Conservation (phyloP, 2,888 invertebrate species). For the Dryobota labecula region DNA sequence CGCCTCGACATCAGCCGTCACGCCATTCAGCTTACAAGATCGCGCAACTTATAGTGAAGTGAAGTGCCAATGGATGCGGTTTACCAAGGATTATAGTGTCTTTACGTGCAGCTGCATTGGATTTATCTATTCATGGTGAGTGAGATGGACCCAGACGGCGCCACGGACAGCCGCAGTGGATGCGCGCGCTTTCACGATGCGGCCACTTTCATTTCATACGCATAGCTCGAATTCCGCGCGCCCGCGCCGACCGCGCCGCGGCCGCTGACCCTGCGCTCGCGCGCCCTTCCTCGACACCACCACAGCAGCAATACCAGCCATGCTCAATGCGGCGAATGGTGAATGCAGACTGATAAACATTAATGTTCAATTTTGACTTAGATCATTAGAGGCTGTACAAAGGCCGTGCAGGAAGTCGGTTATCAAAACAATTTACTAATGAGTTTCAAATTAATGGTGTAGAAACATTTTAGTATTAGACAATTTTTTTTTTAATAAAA, state of each 20-base stretch:
- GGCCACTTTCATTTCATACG: slow-evolving; percentile 91
- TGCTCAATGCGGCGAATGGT: slow-evolving; percentile 54
- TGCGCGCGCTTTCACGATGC: slow-evolving; percentile 90
- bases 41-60: slow-evolving; percentile 85
- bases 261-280: slow-evolving; percentile 90
- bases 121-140: slow-evolving; percentile 90
- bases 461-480: slow-evolving; percentile 4
- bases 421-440: slow-evolving; percentile 11
- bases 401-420: not conserved
- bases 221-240: slow-evolving; percentile 90
- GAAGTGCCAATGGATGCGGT: slow-evolving; percentile 89
- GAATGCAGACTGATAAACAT: slow-evolving; percentile 39
- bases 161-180: slow-evolving; percentile 79
- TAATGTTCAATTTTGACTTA: slow-evolving; percentile 28
- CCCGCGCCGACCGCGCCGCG: slow-evolving; percentile 86
- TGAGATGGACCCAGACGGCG: slow-evolving; percentile 74
- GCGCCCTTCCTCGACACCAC: slow-evolving; percentile 85
- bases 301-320: slow-evolving; percentile 75
- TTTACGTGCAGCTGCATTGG: slow-evolving; percentile 80
- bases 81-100: slow-evolving; percentile 83
- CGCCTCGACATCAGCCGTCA: slow-evolving; percentile 75
- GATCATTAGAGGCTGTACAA: not conserved
- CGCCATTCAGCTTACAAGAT: slow-evolving; percentile 74
- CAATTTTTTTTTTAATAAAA: not conserved
- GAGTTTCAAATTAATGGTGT: slow-evolving; percentile 1